Conservation (phyloP, 2,888 invertebrate species). For the Eumerus sabulonum region DNA sequence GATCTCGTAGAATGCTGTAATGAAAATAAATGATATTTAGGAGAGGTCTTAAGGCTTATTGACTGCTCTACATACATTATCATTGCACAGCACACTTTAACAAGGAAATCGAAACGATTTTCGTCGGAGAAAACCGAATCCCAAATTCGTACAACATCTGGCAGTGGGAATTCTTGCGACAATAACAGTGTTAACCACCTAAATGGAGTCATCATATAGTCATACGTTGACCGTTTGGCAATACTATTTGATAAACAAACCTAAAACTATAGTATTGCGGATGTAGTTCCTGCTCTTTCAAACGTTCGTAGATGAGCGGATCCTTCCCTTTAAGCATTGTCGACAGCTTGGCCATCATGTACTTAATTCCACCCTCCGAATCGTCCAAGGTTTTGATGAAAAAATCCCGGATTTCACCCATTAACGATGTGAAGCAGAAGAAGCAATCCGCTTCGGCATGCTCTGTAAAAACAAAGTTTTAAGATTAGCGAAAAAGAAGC, state of each 20-base stretch:
- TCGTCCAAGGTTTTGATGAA: slow-evolving; percentile 98
- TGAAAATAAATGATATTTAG: neutral
- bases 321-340: slow-evolving; percentile 89
- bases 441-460: slow-evolving; percentile 98
- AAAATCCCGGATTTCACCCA: slow-evolving; percentile 98
- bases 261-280: slow-evolving; percentile 98
- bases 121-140: slow-evolving; percentile 96
- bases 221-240: neutral
- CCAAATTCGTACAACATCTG: slow-evolving; percentile 98
- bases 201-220: neutral
- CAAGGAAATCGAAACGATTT: slow-evolving; percentile 93
- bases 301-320: slow-evolving; percentile 85
- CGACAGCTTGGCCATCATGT: slow-evolving; percentile 92
- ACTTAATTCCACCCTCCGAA: slow-evolving; percentile 93
- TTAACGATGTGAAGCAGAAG: slow-evolving; percentile 98
- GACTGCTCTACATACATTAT: slow-evolving; percentile 87
- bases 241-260: slow-evolving; percentile 77
- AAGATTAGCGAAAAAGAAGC: too few species aligned
- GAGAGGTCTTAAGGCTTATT: neutral
- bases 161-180: slow-evolving; percentile 98
- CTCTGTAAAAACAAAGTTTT: slow-evolving; percentile 80
- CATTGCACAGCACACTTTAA: slow-evolving; percentile 98
- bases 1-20: slow-evolving; percentile 88
- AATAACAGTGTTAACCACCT: slow-evolving; percentile 96
- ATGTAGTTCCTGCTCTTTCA: slow-evolving; percentile 91